Conservation (phyloP, 2,797 vertebrate species). For the Coregonus ussuriensis region DNA sequence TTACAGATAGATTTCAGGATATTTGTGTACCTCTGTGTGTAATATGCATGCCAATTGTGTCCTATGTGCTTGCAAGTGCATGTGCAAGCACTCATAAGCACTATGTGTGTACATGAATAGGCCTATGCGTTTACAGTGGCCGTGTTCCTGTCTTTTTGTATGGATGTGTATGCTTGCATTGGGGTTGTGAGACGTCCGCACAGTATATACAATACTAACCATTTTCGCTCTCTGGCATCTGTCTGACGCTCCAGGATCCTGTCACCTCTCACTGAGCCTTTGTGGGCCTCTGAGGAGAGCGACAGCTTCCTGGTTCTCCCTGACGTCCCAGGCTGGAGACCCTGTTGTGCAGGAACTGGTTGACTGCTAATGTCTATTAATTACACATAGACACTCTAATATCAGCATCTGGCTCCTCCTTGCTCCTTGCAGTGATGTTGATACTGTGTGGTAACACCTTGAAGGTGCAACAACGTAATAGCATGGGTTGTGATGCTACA, state of each 20-base stretch:
- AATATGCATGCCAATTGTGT: not conserved
- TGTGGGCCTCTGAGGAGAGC: slow-evolving; percentile 38
- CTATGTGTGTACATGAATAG: too few species aligned
- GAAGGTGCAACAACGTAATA: not conserved
- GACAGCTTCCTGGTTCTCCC: slow-evolving; percentile 62
- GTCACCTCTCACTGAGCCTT: slow-evolving; percentile 47
- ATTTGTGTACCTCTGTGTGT: not conserved
- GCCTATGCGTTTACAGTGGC: not conserved
- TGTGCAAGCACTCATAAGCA: not conserved
- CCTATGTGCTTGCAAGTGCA: not conserved
- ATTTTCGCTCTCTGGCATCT: slow-evolving; percentile 26
- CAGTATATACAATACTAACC: not conserved
- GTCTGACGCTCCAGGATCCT: slow-evolving; percentile 21
- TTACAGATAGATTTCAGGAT: not conserved
- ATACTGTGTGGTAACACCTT: slow-evolving; percentile 57
- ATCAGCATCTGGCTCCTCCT: slow-evolving; percentile 73
- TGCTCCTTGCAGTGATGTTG: slow-evolving; percentile 69
- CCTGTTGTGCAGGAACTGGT: slow-evolving; percentile 62
- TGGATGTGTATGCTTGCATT: slow-evolving; percentile 4
- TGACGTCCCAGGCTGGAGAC: slow-evolving; percentile 59
- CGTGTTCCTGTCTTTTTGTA: not conserved
- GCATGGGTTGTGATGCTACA: not conserved
- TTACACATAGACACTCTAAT: slow-evolving; percentile 79
- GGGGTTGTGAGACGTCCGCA: not conserved
- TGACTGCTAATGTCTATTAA: slow-evolving; percentile 77